phyloP scores from a whole-genome alignment of 2,797 vertebrate species.

The Manis crassicaudata region DNA sequence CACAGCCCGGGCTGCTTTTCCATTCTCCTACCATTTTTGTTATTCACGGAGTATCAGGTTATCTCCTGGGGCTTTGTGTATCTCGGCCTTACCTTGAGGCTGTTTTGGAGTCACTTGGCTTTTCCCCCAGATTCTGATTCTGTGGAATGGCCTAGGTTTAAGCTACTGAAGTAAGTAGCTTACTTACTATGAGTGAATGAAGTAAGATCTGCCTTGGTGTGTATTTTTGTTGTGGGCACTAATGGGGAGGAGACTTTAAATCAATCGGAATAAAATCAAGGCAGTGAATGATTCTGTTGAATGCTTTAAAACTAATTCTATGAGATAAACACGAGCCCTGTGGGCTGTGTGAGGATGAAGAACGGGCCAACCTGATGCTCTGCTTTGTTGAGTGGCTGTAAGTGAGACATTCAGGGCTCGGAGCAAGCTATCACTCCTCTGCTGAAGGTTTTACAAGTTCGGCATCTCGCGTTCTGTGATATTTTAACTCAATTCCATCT shows the following conservation, averaged over 20 bases:
- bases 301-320: neutral
- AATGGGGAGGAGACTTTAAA: neutral
- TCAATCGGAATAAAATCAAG: neutral
- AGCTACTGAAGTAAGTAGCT: neutral
- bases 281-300: neutral
- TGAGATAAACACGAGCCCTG: neutral
- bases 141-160: neutral
- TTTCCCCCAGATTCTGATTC: neutral
- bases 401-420: neutral
- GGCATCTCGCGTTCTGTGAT: neutral
- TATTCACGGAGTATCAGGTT: neutral
- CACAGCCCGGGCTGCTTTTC: neutral
- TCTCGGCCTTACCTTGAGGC: neutral
- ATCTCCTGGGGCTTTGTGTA: neutral
- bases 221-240: neutral
- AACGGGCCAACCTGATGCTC: neutral
- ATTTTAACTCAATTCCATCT: slow-evolving; percentile 12
- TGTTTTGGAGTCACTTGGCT: neutral
- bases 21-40: neutral
- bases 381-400: neutral
- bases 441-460: neutral
- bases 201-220: neutral
- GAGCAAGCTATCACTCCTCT: neutral
- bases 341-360: neutral
- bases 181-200: neutral